phyloP scores from a whole-genome alignment of 37 sponge, comb jelly and placozoan species.

The Ianthella basta region DNA sequence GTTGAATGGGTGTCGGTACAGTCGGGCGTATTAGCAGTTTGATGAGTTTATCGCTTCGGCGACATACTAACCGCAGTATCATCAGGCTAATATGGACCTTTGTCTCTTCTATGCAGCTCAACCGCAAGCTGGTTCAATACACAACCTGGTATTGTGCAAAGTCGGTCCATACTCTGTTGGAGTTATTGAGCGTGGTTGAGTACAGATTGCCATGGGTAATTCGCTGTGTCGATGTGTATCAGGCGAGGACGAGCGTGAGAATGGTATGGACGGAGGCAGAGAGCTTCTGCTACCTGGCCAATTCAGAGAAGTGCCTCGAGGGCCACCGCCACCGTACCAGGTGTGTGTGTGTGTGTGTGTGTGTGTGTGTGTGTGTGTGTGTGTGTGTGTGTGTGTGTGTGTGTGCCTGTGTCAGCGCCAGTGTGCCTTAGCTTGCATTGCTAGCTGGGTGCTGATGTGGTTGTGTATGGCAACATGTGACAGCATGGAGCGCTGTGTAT shows the following conservation, averaged over 20 bases:
- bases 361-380: background rate
- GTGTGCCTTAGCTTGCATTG: slow-evolving; percentile 54
- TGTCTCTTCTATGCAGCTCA: too few relatives aligned
- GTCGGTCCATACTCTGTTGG: too few relatives aligned
- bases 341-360: background rate
- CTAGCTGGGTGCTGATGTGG: slow-evolving; percentile 51
- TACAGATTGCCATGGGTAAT: background rate
- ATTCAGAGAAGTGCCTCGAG: background rate
- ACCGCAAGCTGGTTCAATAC: too few relatives aligned
- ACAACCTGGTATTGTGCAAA: too few relatives aligned
- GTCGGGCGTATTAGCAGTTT: too few relatives aligned
- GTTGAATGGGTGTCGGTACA: too few relatives aligned
- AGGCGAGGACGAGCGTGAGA: slow-evolving; percentile 37
- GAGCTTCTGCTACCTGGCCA: slow-evolving; percentile 26
- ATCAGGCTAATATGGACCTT: too few relatives aligned
- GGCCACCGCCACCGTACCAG: slow-evolving; percentile 36
- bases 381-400: slow-evolving; percentile 46
- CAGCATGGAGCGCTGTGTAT: too few relatives aligned
- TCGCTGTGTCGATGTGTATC: background rate
- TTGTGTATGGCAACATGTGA: slow-evolving; percentile 43
- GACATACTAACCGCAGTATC: too few relatives aligned
- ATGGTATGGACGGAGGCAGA: slow-evolving; percentile 41
- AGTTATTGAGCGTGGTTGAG: too few relatives aligned
- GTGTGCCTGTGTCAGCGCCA: slow-evolving; percentile 51
- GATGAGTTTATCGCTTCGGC: too few relatives aligned